Evolutionary conservation across 2,113 vertebrate species (phyloP), one percentile per base, ranked within the genome.

Genomic region (Amblyornis subalaris): DNA sequence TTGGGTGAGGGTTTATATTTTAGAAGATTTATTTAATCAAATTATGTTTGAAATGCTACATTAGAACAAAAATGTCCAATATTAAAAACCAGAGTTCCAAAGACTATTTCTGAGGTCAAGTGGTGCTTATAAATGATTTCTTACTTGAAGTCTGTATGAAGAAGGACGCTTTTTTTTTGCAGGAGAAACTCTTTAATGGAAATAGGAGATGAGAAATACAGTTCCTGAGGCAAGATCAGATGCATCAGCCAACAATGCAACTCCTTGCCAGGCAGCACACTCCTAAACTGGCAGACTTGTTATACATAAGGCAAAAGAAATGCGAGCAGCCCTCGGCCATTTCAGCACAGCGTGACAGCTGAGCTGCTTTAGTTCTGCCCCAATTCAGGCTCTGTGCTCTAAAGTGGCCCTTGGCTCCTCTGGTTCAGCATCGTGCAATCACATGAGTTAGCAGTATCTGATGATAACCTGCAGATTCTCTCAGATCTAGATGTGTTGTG

Each of bases 351-450:
- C 10, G 1, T 84, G 93, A 93, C 94, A 89, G 62, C 86, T 97
- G 96, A 96, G 96, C 94, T 96, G 94, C 74, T 96, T 97, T 97
- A 95, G 85, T 96, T 96, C 96, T 97, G 94, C 95, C 91, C 93
- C 93, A 96, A 0, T 96, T 97, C 96, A 96, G 90, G n/a, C 86
- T 94, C 89, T 90, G 40, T 74, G 83, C 92, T 94, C 83, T 69
- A 7, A 88, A 88, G 67, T 82, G 83, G 92, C 94, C 83, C 61
- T 53, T 91, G 96, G 92, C 94, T 96, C 50, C 23, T 93, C 81
- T 84, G 88, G 14, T 58, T 81, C 28, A 51, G 55, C 79, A 65
- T 90, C 65, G 1, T 38, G 80, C 72, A 66, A 7, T 85, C 91
- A 70, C 72, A 71, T 88, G 96, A 89, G 89, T 91, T 96, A 51